phyloP scores from a whole-genome alignment of 2,888 invertebrate species.

The Rhingia campestris region DNA sequence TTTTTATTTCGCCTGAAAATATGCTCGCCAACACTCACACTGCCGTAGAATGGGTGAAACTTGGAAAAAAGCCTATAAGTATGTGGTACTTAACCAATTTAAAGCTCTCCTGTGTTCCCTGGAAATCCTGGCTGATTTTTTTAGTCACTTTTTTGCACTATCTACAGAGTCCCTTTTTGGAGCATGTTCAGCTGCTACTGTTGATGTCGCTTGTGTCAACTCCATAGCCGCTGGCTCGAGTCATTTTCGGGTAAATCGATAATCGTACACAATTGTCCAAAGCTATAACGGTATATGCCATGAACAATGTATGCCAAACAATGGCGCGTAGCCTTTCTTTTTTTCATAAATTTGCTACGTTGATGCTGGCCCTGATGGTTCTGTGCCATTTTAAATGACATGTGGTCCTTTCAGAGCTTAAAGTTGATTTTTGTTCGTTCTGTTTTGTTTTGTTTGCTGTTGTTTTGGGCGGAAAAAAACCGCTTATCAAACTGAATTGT shows the following conservation, averaged over 20 bases:
- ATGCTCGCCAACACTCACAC: slow-evolving; percentile 27
- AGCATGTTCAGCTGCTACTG: slow-evolving; percentile 40
- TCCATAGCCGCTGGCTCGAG: slow-evolving; percentile 28
- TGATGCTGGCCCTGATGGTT: slow-evolving; percentile 61
- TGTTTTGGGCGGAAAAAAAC: not conserved
- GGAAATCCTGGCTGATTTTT: slow-evolving; percentile 48
- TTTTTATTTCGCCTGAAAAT: slow-evolving; percentile 54
- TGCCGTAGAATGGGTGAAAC: not conserved
- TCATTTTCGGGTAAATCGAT: slow-evolving; percentile 70
- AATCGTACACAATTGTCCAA: slow-evolving; percentile 59
- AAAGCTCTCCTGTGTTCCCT: slow-evolving; percentile 67
- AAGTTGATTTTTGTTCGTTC: slow-evolving; percentile 63
- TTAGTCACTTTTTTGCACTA: slow-evolving; percentile 40
- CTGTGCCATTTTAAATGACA: slow-evolving; percentile 71
- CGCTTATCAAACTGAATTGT: slow-evolving; percentile 57
- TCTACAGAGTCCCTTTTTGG: slow-evolving; percentile 19
- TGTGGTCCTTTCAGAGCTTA: slow-evolving; percentile 62
- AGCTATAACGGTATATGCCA: slow-evolving; percentile 19
- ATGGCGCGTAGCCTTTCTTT: slow-evolving; percentile 53
- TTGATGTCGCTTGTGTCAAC: slow-evolving; percentile 19
- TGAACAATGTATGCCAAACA: slow-evolving; percentile 71
- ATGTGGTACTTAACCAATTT: slow-evolving; percentile 74
- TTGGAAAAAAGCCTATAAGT: slow-evolving; percentile 61
- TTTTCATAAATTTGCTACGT: slow-evolving; percentile 1
- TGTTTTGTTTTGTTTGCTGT: not conserved